A percentile compares a stretch with the other conserved stretches of the same genome.
Conservation (phyloP, 1,140 invertebrate species). For the Penaeus chinensis region DNA sequence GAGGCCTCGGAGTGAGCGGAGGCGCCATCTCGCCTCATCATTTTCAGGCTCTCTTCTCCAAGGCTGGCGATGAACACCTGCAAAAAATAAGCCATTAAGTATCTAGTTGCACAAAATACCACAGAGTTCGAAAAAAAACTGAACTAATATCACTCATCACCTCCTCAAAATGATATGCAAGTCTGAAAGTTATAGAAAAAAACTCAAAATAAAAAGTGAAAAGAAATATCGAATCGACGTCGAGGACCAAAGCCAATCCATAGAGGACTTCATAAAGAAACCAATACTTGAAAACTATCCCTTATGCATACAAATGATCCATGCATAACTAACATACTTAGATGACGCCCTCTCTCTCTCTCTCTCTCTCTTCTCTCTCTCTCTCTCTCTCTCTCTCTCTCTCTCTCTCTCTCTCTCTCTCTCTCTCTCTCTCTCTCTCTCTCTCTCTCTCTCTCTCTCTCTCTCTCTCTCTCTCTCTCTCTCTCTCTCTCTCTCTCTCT, state of each 20-base stretch:
- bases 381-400: not conserved
- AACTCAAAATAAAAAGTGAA: too few relatives aligned
- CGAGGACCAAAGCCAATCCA: too few relatives aligned
- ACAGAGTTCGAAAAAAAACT: not conserved
- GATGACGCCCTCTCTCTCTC: not conserved
- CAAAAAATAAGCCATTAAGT: not conserved
- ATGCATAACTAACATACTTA: too few relatives aligned
- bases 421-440: too few relatives aligned
- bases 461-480: not conserved
- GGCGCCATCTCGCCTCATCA: conserved; percentile 40
- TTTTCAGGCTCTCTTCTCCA: conserved; percentile 7
- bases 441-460: not conserved
- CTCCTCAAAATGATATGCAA: too few relatives aligned
- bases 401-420: not conserved
- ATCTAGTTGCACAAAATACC: too few relatives aligned
- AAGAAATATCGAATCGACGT: too few relatives aligned
- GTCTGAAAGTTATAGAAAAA: too few relatives aligned
- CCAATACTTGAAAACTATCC: too few relatives aligned
- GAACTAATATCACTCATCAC: too few relatives aligned
- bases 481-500: not conserved
- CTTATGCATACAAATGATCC: not conserved
- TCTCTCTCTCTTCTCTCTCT: not conserved
- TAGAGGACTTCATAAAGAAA: too few relatives aligned
- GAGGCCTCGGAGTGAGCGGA: not conserved
- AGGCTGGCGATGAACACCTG: not conserved